Evolutionary conservation across 2,888 invertebrate species (phyloP), one percentile per base, ranked within the genome.

Genomic region (Agonopterix subpropinquella): DNA sequence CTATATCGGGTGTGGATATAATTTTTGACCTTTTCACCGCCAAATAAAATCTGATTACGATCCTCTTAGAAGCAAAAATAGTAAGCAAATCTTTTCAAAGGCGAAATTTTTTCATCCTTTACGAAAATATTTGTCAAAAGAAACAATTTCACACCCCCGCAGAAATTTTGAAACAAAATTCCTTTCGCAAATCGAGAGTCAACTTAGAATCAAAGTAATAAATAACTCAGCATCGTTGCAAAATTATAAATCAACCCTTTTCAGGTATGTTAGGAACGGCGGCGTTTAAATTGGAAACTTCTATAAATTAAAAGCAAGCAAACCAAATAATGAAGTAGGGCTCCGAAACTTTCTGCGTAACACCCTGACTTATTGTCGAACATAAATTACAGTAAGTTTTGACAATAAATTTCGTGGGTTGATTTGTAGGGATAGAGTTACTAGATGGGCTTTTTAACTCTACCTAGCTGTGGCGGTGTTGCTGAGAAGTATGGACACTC

Each of bases 301-400:
- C 77, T 72, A 81, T 83, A 83, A 81, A 80, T 84, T 83, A 82
- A 83, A 82, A 77, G 76, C 73, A 63, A 70, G 64, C 67, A 71
- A 67, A 70, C 73, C 74, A 80, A 81, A 83, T 82, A 81, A 84
- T 82, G 80, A 82, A 81, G 80, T 79, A 70, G 70, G 61, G 59
- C 66, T 28, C 71, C 64, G 74, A 81, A 82, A 77, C 75, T 80
- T 68, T 58, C 51, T 51, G 65, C 62, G 61, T 59, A 65, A 64
- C 62, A 70, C 73, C 65, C 70, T 80, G 76, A 84, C 80, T 84
- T 85, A 82, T 83, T 78, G 77, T 76, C 67, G 70, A 67, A 77
- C 77, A 80, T 85, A 84, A 85, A 84, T 85, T 80, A 80, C 72
- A 53, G 62, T 65, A 83, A 83, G 77, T 84, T 84, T 78, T 74